These are phyloP conservation scores for Nesospiza acunhae DNA, from an alignment of 2,113 vertebrate species.

Conservation along the genomic window DNA sequence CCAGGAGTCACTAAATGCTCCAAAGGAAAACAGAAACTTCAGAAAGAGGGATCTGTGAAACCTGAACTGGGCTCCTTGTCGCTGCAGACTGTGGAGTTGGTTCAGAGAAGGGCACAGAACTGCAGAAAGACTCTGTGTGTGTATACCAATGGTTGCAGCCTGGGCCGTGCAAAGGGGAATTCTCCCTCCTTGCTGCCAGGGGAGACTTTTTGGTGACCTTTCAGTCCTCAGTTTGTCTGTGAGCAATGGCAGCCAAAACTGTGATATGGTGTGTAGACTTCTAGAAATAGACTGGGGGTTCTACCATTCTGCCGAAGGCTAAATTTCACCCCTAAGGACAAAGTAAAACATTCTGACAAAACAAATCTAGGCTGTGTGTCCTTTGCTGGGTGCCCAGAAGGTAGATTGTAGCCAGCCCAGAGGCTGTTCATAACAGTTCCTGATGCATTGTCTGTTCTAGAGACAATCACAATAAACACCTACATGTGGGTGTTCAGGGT, in stretches of 20 bases:
- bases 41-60: not conserved
- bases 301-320: not conserved
- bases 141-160: not conserved
- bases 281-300: not conserved
- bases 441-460: not conserved
- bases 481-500: not conserved
- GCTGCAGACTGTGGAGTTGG: not conserved
- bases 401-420: not conserved
- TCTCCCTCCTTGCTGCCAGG: not conserved
- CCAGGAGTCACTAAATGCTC: fast-evolving
- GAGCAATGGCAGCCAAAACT: not conserved
- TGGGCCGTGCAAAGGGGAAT: not conserved
- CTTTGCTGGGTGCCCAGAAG: not conserved
- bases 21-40: not conserved
- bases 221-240: not conserved
- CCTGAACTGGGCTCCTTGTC: not conserved
- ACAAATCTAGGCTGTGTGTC: not conserved
- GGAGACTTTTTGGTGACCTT: not conserved
- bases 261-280: not conserved
- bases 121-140: not conserved
- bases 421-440: not conserved
- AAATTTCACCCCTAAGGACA: not conserved
- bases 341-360: not conserved
- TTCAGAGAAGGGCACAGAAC: not conserved
- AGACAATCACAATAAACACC: not conserved